Evolutionary conservation across 1,140 invertebrate genomes (phyloP).

Genomic region (Magallana gigas): DNA sequence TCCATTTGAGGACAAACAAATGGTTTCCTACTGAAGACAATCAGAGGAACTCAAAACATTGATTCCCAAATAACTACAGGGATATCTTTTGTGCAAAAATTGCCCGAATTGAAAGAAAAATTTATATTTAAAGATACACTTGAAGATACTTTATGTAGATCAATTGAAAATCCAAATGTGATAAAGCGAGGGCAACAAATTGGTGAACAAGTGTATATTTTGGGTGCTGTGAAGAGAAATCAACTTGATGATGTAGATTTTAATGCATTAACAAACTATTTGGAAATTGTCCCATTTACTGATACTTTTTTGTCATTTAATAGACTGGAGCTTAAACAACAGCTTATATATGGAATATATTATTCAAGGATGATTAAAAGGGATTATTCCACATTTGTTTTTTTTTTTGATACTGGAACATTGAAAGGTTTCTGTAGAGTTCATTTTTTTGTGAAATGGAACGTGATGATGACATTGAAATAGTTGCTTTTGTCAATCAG

Average conservation of each 20-base stretch:
- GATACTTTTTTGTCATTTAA: slow-evolving; percentile 31
- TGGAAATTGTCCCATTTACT: background rate
- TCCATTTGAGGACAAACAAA: slow-evolving; percentile 55
- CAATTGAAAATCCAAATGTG: slow-evolving; percentile 44
- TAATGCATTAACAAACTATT: background rate
- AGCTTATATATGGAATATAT: slow-evolving; percentile 41
- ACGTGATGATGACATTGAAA: background rate
- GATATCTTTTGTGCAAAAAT: slow-evolving; percentile 55
- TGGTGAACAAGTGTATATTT: slow-evolving; percentile 30
- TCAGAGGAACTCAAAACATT: slow-evolving; percentile 54
- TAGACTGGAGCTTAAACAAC: slow-evolving; percentile 14
- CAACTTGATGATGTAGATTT: background rate
- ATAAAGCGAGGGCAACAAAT: slow-evolving; percentile 21
- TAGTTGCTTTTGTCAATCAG: background rate
- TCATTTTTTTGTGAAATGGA: background rate
- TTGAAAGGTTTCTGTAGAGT: slow-evolving; percentile 24
- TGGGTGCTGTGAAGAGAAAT: slow-evolving; percentile 16
- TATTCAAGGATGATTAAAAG: too few relatives aligned
- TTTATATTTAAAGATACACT: slow-evolving; percentile 20
- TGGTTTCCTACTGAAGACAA: slow-evolving; percentile 49
- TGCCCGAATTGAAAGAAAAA: slow-evolving; percentile 55
- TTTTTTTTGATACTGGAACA: background rate
- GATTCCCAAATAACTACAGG: slow-evolving; percentile 57
- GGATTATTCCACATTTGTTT: too few relatives aligned
- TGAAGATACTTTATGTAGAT: slow-evolving; percentile 24